Conservation (phyloP, 23 tunicate genomes). For the Oikopleura dioica region DNA sequence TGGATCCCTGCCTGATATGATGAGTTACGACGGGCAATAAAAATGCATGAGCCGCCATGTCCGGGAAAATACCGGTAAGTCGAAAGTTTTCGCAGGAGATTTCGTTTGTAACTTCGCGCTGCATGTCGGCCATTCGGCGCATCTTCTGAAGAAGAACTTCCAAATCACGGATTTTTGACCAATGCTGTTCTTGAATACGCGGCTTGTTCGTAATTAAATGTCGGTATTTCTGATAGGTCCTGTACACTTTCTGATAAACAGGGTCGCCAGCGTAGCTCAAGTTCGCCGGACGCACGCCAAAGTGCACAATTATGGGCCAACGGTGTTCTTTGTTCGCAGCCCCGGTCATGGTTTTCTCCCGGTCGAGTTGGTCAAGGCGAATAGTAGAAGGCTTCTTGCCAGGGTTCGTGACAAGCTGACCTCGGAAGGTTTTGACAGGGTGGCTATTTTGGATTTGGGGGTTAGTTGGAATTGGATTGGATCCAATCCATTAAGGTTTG, state of each 20-base stretch:
- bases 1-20: constrained; percentile 30
- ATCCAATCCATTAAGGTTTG: too few relatives aligned
- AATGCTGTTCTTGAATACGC: constrained; percentile 36
- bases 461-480: too few relatives aligned
- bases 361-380: constrained; percentile 34
- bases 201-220: constrained; percentile 82
- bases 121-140: constrained; percentile 46
- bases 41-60: constrained; percentile 66
- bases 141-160: constrained; percentile 47
- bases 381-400: constrained; percentile 74
- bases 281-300: constrained; percentile 85
- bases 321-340: constrained; percentile 23
- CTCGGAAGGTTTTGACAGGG: constrained; percentile 22
- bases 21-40: constrained; percentile 81
- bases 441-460: too few relatives aligned
- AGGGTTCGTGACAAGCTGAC: constrained; percentile 79
- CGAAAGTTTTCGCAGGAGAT: constrained; percentile 66
- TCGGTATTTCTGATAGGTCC: constrained; percentile 48
- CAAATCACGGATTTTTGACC: constrained; percentile 31
- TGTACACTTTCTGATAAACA: constrained; percentile 20
- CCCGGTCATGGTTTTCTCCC: background rate
- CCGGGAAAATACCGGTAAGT: constrained; percentile 70
- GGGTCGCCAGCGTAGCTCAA: constrained; percentile 96
- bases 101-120: constrained; percentile 79
- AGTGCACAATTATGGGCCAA: constrained; percentile 72